Percentiles rank a stretch among this genome's conserved stretches.
These are phyloP conservation scores for Leptodactylus fuscus DNA, from an alignment of 2,113 vertebrate genomes.

Conservation along the genomic window DNA sequence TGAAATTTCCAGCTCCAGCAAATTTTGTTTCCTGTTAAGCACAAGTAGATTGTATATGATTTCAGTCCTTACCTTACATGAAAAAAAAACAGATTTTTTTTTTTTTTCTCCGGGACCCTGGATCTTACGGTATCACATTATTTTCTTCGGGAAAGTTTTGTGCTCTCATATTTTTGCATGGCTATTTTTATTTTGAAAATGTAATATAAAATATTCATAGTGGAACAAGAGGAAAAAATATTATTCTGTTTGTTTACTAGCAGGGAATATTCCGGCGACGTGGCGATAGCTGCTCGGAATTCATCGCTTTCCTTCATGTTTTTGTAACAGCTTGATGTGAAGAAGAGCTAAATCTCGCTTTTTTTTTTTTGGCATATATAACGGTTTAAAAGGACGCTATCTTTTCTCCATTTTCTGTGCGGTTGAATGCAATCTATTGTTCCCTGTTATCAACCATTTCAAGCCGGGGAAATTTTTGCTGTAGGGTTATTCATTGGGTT, in stretches of 20 bases:
- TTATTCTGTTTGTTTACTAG: conserved; percentile 40
- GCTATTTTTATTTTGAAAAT: conserved; percentile 33
- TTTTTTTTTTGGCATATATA: not conserved
- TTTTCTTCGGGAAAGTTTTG: conserved; percentile 25
- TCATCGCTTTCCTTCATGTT: not conserved
- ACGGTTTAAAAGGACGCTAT: not conserved
- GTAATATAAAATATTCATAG: conserved; percentile 21
- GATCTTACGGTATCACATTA: conserved; percentile 19
- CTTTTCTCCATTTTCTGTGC: not conserved
- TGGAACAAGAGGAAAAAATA: conserved; percentile 40
- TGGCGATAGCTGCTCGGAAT: conserved; percentile 20
- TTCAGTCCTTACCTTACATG: conserved; percentile 34
- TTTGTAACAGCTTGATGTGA: not conserved
- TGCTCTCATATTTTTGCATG: not conserved
- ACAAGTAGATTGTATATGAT: conserved; percentile 50
- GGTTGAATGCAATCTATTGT: not conserved
- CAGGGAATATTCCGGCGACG: conserved; percentile 1
- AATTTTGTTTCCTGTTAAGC: conserved; percentile 56
- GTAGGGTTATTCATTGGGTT: not conserved
- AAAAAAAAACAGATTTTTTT: conserved; percentile 4
- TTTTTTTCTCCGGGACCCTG: not conserved
- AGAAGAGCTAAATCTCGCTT: conserved; percentile 7
- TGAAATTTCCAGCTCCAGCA: conserved; percentile 59
- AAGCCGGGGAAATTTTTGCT: conserved; percentile 16
- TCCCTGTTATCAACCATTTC: conserved; percentile 17